Percentiles rank a stretch among this genome's conserved stretches.
phyloP scores from a whole-genome alignment of 2,113 vertebrate species.

The Dascyllus trimaculatus region DNA sequence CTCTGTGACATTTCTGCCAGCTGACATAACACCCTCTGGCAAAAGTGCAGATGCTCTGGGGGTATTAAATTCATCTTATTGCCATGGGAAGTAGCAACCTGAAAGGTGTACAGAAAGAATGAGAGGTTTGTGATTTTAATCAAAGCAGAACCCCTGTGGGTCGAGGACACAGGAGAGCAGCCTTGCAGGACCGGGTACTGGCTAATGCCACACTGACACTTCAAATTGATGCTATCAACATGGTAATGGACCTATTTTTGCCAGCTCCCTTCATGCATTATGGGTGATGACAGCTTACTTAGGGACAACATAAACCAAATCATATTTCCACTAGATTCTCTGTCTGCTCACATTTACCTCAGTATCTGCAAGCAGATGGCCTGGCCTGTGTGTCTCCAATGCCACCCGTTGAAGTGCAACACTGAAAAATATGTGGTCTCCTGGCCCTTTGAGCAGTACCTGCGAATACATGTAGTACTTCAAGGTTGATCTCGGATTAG shows the following conservation, averaged over 20 bases:
- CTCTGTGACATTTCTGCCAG: constrained; percentile 28
- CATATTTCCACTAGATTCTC: constrained; percentile 71
- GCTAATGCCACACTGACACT: constrained; percentile 67
- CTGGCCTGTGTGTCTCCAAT: constrained; percentile 33
- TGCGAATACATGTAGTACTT: constrained; percentile 3
- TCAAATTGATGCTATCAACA: constrained; percentile 78
- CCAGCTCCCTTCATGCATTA: constrained; percentile 70
- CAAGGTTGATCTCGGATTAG: constrained; percentile 30
- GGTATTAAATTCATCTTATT: constrained; percentile 52
- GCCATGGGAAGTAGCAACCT: constrained; percentile 29
- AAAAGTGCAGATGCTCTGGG: constrained; percentile 31
- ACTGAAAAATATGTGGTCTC: constrained; percentile 9
- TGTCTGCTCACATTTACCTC: constrained; percentile 71
- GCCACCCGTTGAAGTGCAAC: constrained; percentile 43
- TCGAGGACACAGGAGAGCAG: constrained; percentile 43
- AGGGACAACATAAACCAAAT: constrained; percentile 76
- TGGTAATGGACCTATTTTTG: constrained; percentile 75
- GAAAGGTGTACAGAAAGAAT: constrained; percentile 46
- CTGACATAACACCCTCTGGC: constrained; percentile 5
- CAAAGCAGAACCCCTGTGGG: constrained; percentile 63
- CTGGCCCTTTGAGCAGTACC: constrained; percentile 14
- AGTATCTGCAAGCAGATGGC: constrained; percentile 63
- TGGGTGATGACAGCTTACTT: constrained; percentile 75
- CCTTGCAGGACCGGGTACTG: constrained; percentile 56
- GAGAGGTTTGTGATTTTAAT: constrained; percentile 70